Conservation (phyloP, 2,797 vertebrate genomes). For the Channallabes apus region DNA sequence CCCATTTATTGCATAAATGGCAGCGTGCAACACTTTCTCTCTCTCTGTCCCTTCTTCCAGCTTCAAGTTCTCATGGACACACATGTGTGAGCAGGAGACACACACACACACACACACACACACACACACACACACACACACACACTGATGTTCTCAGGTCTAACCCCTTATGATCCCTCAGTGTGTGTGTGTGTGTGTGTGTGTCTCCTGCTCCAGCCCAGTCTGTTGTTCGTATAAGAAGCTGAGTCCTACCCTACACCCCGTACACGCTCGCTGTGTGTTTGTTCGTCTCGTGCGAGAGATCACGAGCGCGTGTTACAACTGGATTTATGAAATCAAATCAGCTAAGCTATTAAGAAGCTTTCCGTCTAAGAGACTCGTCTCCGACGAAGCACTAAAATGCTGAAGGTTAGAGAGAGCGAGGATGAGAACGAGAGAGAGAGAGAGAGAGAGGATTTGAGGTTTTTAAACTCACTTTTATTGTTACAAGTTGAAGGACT, state of each 20-base stretch:
- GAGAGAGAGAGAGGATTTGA: too few relatives aligned
- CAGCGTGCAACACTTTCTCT: background rate
- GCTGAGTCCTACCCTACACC: background rate
- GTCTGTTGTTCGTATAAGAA: background rate
- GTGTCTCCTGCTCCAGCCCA: background rate
- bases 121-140: constrained; percentile 30
- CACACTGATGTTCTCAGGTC: constrained; percentile 10
- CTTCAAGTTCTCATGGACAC: background rate
- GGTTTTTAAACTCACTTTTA: too few relatives aligned
- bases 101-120: background rate
- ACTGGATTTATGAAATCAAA: constrained; percentile 33
- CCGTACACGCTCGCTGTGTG: background rate
- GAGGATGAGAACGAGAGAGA: too few relatives aligned
- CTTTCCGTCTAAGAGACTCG: constrained; percentile 73
- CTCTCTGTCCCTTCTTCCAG: background rate
- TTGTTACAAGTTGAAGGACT: too few relatives aligned
- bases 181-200: background rate
- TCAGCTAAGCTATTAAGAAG: constrained; percentile 67
- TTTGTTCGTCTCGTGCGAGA: background rate
- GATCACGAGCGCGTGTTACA: background rate
- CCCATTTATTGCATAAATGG: background rate
- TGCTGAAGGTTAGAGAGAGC: constrained; percentile 61
- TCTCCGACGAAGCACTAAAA: constrained; percentile 56
- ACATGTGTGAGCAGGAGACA: background rate
- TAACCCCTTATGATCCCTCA: background rate